These are phyloP conservation scores for Microctonus aethiopoides DNA, from an alignment of 2,888 invertebrate species.

Conservation along the genomic window DNA sequence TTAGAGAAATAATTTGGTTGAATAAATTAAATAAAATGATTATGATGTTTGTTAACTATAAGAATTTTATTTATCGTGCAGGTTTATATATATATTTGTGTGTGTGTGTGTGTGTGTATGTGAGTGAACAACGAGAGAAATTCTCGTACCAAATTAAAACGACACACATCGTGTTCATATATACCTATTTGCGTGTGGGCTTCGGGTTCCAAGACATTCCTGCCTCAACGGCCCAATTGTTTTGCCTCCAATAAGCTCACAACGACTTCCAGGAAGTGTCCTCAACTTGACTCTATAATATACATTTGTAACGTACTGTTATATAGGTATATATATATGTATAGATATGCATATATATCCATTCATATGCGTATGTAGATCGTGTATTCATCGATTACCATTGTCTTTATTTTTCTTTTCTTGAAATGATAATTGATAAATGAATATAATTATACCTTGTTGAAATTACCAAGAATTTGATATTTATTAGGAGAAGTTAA, in stretches of 20 bases:
- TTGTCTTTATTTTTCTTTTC: constrained; percentile 18
- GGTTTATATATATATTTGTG: no score
- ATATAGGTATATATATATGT: neutral
- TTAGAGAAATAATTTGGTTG: neutral
- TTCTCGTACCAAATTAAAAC: constrained; percentile 17
- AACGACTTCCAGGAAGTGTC: constrained; percentile 27
- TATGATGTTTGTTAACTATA: no score
- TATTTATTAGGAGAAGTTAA: no score
- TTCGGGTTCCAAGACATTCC: constrained; percentile 33
- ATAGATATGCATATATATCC: no score
- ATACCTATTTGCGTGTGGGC: constrained; percentile 26
- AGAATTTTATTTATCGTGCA: no score
- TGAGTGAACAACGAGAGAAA: neutral
- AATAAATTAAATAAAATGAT: neutral
- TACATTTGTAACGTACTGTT: no score
- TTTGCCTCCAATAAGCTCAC: constrained; percentile 1
- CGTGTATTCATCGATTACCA: constrained; percentile 17
- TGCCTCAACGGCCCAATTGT: constrained; percentile 6
- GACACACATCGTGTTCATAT: constrained; percentile 33
- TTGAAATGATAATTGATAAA: constrained; percentile 2
- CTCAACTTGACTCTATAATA: neutral
- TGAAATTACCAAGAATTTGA: neutral
- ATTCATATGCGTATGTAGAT: neutral
- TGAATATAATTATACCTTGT: neutral
- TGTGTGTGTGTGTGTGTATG: neutral